phyloP scores from a whole-genome alignment of 2,113 vertebrate genomes.

The Hyperopisus bebe region DNA sequence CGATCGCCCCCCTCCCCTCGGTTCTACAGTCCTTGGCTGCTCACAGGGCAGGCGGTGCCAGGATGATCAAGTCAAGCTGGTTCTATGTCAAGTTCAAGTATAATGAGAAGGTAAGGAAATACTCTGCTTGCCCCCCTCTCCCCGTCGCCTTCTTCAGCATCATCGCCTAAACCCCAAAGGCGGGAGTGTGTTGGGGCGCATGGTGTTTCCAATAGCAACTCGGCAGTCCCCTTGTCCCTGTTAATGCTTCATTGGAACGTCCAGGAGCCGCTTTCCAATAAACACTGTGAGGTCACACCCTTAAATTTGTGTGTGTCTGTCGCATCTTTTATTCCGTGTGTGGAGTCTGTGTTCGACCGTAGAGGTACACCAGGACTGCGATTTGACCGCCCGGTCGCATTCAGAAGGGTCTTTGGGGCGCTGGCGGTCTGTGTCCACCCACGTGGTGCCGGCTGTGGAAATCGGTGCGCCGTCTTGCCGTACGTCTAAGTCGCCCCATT shows the following conservation, averaged over 20 bases:
- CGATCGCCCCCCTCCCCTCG: slow-evolving; percentile 19
- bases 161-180: not conserved
- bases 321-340: not conserved
- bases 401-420: not conserved
- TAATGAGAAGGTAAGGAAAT: slow-evolving; percentile 84
- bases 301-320: not conserved
- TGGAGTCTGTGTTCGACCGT: not conserved
- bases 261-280: not conserved
- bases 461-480: not conserved
- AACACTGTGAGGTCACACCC: not conserved
- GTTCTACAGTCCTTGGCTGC: slow-evolving; percentile 9
- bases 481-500: not conserved
- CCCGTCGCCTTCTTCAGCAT: not conserved
- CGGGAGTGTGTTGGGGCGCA: not conserved
- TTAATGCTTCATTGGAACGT: not conserved
- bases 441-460: not conserved
- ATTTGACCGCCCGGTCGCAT: not conserved
- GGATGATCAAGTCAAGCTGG: slow-evolving; percentile 98
- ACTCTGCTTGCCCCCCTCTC: slow-evolving; percentile 4
- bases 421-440: too few relatives aligned
- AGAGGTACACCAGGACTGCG: not conserved
- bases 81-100: slow-evolving; percentile 98
- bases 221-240: not conserved
- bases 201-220: not conserved
- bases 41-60: slow-evolving; percentile 44